Conservation (phyloP, 2,888 invertebrate genomes). For the Caenorhabditis sp. region DNA sequence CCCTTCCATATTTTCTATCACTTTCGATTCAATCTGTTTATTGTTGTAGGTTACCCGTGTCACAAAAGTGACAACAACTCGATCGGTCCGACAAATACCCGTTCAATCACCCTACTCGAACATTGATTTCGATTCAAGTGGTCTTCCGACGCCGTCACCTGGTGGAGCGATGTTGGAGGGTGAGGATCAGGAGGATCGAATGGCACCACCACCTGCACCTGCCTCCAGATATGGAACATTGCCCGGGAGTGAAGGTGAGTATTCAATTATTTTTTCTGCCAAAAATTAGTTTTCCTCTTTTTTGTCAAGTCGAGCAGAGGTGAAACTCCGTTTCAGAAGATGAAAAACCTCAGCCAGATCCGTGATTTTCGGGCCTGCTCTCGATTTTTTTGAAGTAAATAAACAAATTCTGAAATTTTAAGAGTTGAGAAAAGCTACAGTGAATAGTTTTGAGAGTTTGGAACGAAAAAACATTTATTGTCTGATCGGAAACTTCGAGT, state of each 20-base stretch:
- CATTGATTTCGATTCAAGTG: slow-evolving; percentile 66
- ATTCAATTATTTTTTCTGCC: too few relatives aligned
- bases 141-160: slow-evolving; percentile 53
- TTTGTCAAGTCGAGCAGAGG: too few relatives aligned
- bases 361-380: too few relatives aligned
- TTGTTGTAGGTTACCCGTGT: slow-evolving; percentile 69
- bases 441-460: too few relatives aligned
- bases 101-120: slow-evolving; percentile 63
- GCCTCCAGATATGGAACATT: slow-evolving; percentile 13
- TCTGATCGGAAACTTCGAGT: too few relatives aligned
- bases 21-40: background rate
- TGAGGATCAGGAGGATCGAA: slow-evolving; percentile 33
- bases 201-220: slow-evolving; percentile 52
- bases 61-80: slow-evolving; percentile 70
- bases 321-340: too few relatives aligned
- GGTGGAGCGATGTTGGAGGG: slow-evolving; percentile 31
- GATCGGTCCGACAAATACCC: slow-evolving; percentile 68
- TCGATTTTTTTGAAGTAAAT: too few relatives aligned
- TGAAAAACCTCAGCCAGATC: too few relatives aligned
- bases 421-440: too few relatives aligned
- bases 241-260: slow-evolving; percentile 13
- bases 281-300: too few relatives aligned
- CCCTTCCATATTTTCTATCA: background rate
- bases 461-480: too few relatives aligned
- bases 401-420: too few relatives aligned